A percentile compares a stretch with the other conserved stretches of the same genome.
Evolutionary conservation across 2,797 vertebrate species (phyloP).

Genomic region (Melanotaenia parkinsoni): DNA sequence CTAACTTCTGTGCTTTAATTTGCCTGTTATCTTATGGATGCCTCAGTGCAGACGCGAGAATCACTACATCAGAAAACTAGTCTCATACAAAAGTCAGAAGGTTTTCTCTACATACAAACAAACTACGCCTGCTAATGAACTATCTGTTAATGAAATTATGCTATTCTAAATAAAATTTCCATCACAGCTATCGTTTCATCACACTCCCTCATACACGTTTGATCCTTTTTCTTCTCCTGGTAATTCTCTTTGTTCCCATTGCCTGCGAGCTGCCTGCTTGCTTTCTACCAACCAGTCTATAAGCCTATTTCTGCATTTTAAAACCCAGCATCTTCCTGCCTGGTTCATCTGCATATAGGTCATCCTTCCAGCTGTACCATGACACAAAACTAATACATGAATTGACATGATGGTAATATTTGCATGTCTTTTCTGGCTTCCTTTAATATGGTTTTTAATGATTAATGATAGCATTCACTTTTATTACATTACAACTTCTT

Average conservation of each 20-base stretch:
- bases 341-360: conserved; percentile 2
- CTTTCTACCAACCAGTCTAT: neutral
- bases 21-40: too few species aligned
- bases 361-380: neutral
- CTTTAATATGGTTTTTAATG: neutral
- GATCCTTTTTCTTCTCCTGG: conserved; percentile 8
- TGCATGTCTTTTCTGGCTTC: neutral
- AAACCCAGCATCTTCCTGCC: neutral
- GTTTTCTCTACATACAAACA: too few species aligned
- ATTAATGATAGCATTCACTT: neutral
- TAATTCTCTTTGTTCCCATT: conserved; percentile 41
- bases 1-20: too few species aligned
- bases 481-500: too few species aligned
- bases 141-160: too few species aligned
- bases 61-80: too few species aligned
- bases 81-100: too few species aligned
- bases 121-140: too few species aligned
- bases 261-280: conserved; percentile 8
- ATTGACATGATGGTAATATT: neutral
- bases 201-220: conserved; percentile 1
- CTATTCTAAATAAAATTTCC: too few species aligned
- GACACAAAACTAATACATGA: neutral
- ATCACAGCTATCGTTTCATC: neutral
- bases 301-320: conserved; percentile 12
- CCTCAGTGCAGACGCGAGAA: too few species aligned